These are phyloP conservation scores for Leuciscus idus DNA, from an alignment of 2,113 vertebrate genomes.

Conservation along the genomic window DNA sequence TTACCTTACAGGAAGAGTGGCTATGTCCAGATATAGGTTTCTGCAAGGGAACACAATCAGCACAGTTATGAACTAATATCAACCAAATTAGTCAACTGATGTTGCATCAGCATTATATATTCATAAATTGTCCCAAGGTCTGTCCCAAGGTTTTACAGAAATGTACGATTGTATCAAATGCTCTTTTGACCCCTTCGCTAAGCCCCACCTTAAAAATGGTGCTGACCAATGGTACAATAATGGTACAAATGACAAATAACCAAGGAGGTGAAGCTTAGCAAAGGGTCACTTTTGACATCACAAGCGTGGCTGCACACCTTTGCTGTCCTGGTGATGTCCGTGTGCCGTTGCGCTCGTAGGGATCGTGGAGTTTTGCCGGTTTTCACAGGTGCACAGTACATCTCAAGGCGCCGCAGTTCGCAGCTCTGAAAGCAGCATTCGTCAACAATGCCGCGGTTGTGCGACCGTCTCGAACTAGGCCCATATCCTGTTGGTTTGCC, in stretches of 20 bases:
- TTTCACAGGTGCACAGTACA: constrained; percentile 96
- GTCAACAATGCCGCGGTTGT: constrained; percentile 92
- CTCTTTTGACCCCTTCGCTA: neutral
- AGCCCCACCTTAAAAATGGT: neutral
- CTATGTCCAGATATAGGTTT: constrained; percentile 77
- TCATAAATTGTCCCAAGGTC: neutral
- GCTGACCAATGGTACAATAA: neutral
- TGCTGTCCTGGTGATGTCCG: constrained; percentile 89
- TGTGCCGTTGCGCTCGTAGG: constrained; percentile 93
- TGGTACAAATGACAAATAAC: neutral
- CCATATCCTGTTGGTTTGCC: constrained; percentile 96
- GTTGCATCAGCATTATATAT: neutral
- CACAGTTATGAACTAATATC: constrained; percentile 26
- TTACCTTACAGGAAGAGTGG: constrained; percentile 81
- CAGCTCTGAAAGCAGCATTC: constrained; percentile 99
- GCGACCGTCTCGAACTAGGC: constrained; percentile 86
- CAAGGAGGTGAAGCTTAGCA: neutral
- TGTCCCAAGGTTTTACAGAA: neutral
- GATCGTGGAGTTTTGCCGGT: constrained; percentile 88
- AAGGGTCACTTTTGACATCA: neutral
- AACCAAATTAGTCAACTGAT: neutral
- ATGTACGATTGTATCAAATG: neutral
- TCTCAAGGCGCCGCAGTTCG: constrained; percentile 94
- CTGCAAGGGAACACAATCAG: constrained; percentile 67
- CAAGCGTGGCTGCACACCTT: constrained; percentile 68